Evolutionary conservation across 2,888 invertebrate genomes (phyloP), one percentile per base, ranked within the genome.

Genomic region (Drosophila neutralis): DNA sequence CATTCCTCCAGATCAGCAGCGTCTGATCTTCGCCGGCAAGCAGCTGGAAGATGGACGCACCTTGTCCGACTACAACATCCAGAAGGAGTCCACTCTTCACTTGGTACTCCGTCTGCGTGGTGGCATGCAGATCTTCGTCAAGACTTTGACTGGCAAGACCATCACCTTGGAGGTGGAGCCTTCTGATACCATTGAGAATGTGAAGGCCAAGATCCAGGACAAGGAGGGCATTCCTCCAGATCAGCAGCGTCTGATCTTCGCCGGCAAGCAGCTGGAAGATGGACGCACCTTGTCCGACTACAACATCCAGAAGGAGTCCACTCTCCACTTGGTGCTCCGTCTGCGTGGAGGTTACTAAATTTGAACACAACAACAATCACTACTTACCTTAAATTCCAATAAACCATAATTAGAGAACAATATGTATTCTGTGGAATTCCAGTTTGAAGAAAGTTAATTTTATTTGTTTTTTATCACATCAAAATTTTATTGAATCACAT

Each of bases 401-500:
- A 27, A 65, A 33, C 29, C 29, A 57, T 33, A 57, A 18, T 35
- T 29, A 68, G 21, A 21, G 1, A 31, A 70, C 29, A 56, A 56
- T 65, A 54, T 70, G n/a, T 71, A 66, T 61, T 61, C 62, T 18
- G 13, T 40, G 49, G 56, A 57, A 27, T 68, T 72, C n/a, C 29
- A 68, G 27, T 73, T 69, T 61, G 58, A 18, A 18, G 60, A 27
- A 51, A 13, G 56, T 45, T 76, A 24, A 31, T 10, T 10, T 8
- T 31, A 2, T 31, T 31, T 6, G 0, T 5, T 2, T 8, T 31
- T 2, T 31, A 62, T 84, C 66, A 86, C 61, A 80, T 87, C 59
- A 82, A 84, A 79, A 79, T 73, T 79, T 79, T 87, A 84, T 84
- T 84, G 76, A 82, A 85, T 76, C 76, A 87, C 76, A 87, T 71